A percentile compares a stretch with the other conserved stretches of the same genome.
Conservation (phyloP, 2,888 invertebrate species). For the Nesidiocoris tenuis region DNA sequence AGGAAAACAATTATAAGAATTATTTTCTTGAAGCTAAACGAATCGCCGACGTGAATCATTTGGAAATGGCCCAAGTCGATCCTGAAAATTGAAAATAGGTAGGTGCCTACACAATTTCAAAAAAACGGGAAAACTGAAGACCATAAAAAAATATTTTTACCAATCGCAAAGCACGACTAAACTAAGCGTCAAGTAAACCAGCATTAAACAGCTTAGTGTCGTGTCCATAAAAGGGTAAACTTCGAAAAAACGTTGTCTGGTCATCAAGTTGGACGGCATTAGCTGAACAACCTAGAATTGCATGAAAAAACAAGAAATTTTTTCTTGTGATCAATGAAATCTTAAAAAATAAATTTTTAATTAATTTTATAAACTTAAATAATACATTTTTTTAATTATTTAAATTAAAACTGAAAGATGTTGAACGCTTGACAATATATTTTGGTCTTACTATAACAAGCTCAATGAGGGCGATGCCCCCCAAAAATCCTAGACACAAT, state of each 20-base stretch:
- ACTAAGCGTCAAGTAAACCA: constrained; percentile 19
- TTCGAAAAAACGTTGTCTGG: constrained; percentile 25
- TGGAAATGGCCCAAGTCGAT: constrained; percentile 40
- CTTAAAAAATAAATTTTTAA: too few species aligned
- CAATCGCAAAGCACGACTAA: constrained; percentile 32
- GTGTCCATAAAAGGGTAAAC: constrained; percentile 36
- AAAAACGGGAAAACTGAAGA: too few species aligned
- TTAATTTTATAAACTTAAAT: too few species aligned
- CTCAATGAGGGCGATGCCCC: constrained; percentile 47
- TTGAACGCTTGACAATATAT: too few species aligned
- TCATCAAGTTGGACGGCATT: constrained; percentile 24
- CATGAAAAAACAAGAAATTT: not conserved
- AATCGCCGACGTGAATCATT: constrained; percentile 36
- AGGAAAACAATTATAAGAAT: constrained; percentile 37
- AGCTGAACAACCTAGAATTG: constrained; percentile 26
- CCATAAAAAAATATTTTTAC: constrained; percentile 11
- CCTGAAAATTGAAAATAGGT: constrained; percentile 12
- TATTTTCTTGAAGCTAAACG: constrained; percentile 35
- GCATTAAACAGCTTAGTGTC: constrained; percentile 22
- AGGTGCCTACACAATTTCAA: too few species aligned
- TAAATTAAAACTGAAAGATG: too few species aligned
- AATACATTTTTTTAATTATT: too few species aligned
- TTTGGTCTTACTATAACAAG: constrained; percentile 47
- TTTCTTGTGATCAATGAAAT: too few species aligned
- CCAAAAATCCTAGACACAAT: constrained; percentile 48